Base-by-base conservation (phyloP, 64 coral and sea anemone genomes). In the Pachyseris speciosa region DNA sequence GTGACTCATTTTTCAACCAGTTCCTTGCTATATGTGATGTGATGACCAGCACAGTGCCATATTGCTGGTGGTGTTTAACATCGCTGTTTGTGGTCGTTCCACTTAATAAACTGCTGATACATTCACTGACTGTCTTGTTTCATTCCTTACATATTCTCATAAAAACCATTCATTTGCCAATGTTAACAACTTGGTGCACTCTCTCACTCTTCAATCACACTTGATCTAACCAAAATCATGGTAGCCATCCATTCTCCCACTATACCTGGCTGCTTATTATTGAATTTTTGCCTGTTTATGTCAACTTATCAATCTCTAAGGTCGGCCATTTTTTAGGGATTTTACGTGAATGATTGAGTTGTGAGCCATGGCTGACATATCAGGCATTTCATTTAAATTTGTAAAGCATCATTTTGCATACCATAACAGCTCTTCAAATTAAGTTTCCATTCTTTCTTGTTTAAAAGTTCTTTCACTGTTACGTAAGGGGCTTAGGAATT, bases 71-170 rank as follows among this genome's bases (percentile, higher is more conserved):
- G 24, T 39, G 25, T 74, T 71, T 74, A 74, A 74, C 77, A 81
- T 81, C 53, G 24, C 77, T 34, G 48, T 49, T 75, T 57, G 75
- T 81, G 55, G 74, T 61, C 53, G 53, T 61, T 81, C 77, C 77
- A 81, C 77, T 81, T 81, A 81, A 81, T 81, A 81, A 81, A 81
- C 77, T 81, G 77, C 77, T 61, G 77, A 81, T 81, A 81, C 77
- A 81, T 81, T 36, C 77, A 81, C 63, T 81, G 77, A 58, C 48
- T 79, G 75, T 81, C 77, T 81, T 53, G 31, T n/a, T 57, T 81
- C 77, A 63, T 60, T 81, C 51, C 53, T 41, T 39, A 4, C 77
- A 81, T n/a, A n/a, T 61, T 7, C 12, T 81, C 77, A 81, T 16
- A 22, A n/a, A 57, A 22, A 61, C 58, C 77, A 81, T 61, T 80